Evolutionary conservation across 2,797 vertebrate genomes (phyloP).

Genomic region (Cryptoblepharus egeriae): DNA sequence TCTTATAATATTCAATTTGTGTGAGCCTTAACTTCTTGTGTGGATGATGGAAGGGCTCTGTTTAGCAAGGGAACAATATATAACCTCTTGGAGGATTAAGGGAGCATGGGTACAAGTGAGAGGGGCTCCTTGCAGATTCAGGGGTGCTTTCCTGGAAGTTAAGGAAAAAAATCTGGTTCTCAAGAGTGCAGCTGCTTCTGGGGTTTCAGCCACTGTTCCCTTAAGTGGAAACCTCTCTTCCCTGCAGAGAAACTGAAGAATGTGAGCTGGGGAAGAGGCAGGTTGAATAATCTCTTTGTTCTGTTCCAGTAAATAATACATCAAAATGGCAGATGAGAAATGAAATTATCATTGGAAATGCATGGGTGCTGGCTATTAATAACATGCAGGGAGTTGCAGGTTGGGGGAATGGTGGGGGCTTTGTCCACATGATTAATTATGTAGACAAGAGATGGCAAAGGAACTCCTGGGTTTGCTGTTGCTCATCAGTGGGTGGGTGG

Average conservation of each 20-base stretch:
- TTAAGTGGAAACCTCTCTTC: background rate
- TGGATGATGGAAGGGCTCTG: too few relatives aligned
- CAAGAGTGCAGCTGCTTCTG: background rate
- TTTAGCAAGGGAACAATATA: too few relatives aligned
- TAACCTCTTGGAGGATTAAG: too few relatives aligned
- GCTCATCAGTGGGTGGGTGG: too few relatives aligned
- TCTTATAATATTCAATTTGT: too few relatives aligned
- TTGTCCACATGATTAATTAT: background rate
- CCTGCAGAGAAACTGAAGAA: background rate
- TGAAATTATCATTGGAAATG: constrained; percentile 71
- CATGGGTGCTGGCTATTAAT: constrained; percentile 71
- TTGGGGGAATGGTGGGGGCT: background rate
- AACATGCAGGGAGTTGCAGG: constrained; percentile 60
- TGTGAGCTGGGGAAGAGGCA: background rate
- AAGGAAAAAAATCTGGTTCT: background rate
- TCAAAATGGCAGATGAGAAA: constrained; percentile 73
- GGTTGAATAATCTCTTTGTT: background rate
- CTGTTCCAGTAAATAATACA: constrained; percentile 77
- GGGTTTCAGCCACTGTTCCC: background rate
- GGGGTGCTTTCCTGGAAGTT: background rate
- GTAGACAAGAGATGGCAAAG: background rate
- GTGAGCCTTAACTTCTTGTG: too few relatives aligned
- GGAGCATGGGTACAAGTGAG: too few relatives aligned
- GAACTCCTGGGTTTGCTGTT: background rate
- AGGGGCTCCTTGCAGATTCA: background rate